Base-by-base conservation (phyloP, 2,888 invertebrate species). In the Agrochola lota region DNA sequence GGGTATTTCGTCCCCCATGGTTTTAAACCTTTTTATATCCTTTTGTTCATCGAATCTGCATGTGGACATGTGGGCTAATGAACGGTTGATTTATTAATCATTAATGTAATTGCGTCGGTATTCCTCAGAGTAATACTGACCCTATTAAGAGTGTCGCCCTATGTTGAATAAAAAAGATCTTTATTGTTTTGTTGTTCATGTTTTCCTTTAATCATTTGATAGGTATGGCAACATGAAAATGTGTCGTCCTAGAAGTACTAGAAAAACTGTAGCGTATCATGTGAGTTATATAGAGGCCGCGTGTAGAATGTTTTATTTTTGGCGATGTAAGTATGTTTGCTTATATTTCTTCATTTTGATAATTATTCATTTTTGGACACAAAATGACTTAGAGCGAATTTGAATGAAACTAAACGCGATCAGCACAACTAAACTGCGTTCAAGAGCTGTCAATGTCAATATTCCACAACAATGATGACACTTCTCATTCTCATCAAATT, bases 111-210 rank as follows among this genome's bases (percentile, higher is more conserved):
- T 76, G 66, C 63, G 74, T 63, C 7, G 6, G 15, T 46, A 80
- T 80, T 75, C 82, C 84, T 63, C 3, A 2, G 84, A 71, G 82
- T 26, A 60, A 78, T 26, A 59, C 23, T 63, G 55, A 62, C 84
- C 83, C 4, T 71, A 49, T 74, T 70, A 35, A 35, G 60, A 62
- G 57, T 46, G 70, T 57, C 55, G 1, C 59, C 15, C 20, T 59
- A 1, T 7, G 15, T 17, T 0, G 11, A 79, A 67, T 0, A 15
- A 79, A 67, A 79, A 84, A n/a, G 26, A 15, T 30, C 17, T 71
- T 70, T 69, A 66, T 46, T 30, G 40, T 35, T 76, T 20, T 46
- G 20, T 68, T 17, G 12, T 43, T 78, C n/a, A 74, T 70, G 43
- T 70, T 67, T 82, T 63, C 35, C 17, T 52, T 67, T 43, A 49